A percentile compares a stretch with the other conserved stretches of the same genome.
Evolutionary conservation across 1,140 invertebrate species (phyloP).

Genomic region (Physella acuta): DNA sequence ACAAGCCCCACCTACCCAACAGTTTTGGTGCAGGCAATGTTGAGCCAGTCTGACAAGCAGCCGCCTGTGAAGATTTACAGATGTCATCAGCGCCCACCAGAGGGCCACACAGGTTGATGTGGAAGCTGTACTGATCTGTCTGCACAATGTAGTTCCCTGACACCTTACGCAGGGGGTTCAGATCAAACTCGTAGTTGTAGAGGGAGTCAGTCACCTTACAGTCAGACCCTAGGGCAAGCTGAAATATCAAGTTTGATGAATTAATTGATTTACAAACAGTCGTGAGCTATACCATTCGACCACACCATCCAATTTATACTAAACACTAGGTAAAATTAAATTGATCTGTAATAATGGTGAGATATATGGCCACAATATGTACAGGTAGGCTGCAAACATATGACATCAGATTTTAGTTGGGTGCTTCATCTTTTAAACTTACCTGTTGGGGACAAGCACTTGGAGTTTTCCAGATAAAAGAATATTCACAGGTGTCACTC

Average conservation of each 20-base stretch:
- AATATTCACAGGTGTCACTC: conserved; percentile 53
- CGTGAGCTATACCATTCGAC: too few species aligned
- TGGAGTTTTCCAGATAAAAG: conserved; percentile 55
- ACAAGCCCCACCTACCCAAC: too few species aligned
- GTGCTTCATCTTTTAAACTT: too few species aligned
- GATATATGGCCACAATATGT: too few species aligned
- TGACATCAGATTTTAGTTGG: too few species aligned
- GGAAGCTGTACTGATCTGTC: conserved; percentile 33
- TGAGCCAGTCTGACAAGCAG: conserved; percentile 43
- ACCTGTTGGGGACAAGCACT: conserved; percentile 52
- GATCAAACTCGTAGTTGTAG: conserved; percentile 52
- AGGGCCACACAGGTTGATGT: conserved; percentile 46
- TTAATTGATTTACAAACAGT: too few species aligned
- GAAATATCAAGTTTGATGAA: neutral
- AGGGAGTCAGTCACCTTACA: conserved; percentile 52
- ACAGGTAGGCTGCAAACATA: too few species aligned
- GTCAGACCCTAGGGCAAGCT: conserved; percentile 23
- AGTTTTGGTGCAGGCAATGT: neutral
- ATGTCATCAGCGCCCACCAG: conserved; percentile 17
- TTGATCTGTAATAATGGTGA: too few species aligned
- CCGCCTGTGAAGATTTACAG: conserved; percentile 24
- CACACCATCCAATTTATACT: too few species aligned
- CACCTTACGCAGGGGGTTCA: conserved; percentile 40
- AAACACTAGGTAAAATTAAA: too few species aligned
- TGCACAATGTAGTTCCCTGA: conserved; percentile 39